Evolutionary conservation across 2,797 vertebrate genomes (phyloP).

Genomic region (Chelon labrosus): DNA sequence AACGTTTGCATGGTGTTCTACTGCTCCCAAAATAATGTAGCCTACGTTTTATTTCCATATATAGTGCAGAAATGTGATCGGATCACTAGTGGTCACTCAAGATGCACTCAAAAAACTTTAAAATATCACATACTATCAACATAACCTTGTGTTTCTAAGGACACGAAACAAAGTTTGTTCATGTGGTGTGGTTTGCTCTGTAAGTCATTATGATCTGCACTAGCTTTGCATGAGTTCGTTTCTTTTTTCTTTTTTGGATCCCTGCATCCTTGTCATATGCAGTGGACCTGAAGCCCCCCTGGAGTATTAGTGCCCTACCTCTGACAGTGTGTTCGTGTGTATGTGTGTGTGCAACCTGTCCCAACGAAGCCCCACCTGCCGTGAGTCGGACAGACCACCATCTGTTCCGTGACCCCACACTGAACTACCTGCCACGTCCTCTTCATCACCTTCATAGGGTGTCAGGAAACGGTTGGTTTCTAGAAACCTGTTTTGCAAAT

Average conservation of each 20-base stretch:
- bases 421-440: constrained; percentile 65
- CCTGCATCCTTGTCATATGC: constrained; percentile 31
- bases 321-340: constrained; percentile 45
- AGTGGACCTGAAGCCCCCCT: constrained; percentile 30
- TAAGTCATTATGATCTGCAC: background rate
- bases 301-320: constrained; percentile 49
- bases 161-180: background rate
- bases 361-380: constrained; percentile 60
- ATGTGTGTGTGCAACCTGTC: constrained; percentile 45
- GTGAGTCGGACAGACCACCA: constrained; percentile 72
- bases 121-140: background rate
- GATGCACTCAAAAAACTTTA: background rate
- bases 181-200: background rate
- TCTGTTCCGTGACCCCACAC: constrained; percentile 69
- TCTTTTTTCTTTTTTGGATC: background rate
- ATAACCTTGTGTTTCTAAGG: background rate
- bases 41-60: too few relatives aligned
- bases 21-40: too few relatives aligned
- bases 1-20: too few relatives aligned
- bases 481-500: constrained; percentile 25
- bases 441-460: constrained; percentile 54
- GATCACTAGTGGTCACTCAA: too few relatives aligned
- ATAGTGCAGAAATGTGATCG: too few relatives aligned
- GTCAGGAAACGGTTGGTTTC: constrained; percentile 21
- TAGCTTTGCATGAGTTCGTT: constrained; percentile 21